Evolutionary conservation across 2,888 invertebrate genomes (phyloP).

Genomic region (Caenorhabditis virilis): DNA sequence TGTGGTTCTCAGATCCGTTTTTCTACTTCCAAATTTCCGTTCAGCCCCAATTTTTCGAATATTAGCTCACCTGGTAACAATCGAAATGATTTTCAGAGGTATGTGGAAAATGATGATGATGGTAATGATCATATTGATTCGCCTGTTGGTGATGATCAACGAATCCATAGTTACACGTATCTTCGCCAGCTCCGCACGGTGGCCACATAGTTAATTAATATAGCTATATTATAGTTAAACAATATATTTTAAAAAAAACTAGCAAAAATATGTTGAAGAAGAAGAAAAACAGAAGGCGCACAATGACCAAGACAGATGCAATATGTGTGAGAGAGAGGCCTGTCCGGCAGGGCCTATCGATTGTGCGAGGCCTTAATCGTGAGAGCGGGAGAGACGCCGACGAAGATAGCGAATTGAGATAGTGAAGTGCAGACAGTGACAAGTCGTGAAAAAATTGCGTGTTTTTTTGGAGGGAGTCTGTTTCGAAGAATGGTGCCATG

Average conservation of each 20-base stretch:
- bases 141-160: neutral
- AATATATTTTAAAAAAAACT: neutral
- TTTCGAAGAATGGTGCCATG: too few species aligned
- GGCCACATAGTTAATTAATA: too few species aligned
- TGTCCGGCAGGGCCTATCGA: conserved; percentile 34
- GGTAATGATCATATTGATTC: conserved; percentile 11
- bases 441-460: too few species aligned
- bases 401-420: too few species aligned
- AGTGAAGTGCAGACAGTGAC: too few species aligned
- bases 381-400: conserved; percentile 6
- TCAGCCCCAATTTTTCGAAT: too few species aligned
- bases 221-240: too few species aligned
- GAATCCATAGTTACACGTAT: conserved; percentile 27
- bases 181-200: conserved; percentile 10
- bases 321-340: conserved; percentile 28
- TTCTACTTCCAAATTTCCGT: too few species aligned
- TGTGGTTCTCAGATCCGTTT: too few species aligned
- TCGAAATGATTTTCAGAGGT: conserved; percentile 25
- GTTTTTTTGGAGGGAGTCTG: too few species aligned
- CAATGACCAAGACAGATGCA: neutral
- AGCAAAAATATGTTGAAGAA: neutral
- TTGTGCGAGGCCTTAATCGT: conserved; percentile 25
- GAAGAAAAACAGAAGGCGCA: neutral
- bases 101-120: conserved; percentile 38
- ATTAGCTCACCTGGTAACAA: too few species aligned